phyloP scores from a whole-genome alignment of 2,113 vertebrate species.

The Alaudala cheleensis region DNA sequence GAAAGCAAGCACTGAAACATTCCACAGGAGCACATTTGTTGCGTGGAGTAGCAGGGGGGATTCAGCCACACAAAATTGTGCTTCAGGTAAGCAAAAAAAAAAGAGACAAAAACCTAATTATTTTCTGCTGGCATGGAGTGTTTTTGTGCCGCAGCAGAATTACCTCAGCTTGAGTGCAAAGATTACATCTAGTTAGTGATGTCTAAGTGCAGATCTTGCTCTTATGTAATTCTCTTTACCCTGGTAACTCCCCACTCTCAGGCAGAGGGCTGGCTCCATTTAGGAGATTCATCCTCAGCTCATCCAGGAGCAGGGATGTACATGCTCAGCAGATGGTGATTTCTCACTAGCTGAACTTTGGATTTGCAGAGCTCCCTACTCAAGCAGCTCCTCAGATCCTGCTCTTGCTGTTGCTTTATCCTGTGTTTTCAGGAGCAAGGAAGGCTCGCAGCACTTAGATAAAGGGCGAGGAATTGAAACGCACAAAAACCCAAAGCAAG shows the following conservation, averaged over 20 bases:
- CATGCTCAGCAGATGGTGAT: background rate
- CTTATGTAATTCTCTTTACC: constrained; percentile 41
- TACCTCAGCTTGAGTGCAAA: background rate
- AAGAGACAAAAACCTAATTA: background rate
- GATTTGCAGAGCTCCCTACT: background rate
- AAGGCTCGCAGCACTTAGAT: background rate
- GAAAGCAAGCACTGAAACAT: background rate
- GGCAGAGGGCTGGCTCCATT: background rate
- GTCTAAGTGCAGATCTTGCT: background rate
- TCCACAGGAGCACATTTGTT: background rate
- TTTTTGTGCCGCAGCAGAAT: background rate
- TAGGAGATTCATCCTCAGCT: background rate
- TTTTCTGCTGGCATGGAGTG: background rate
- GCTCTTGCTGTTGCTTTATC: background rate
- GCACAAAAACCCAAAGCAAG: background rate
- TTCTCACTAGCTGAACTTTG: constrained; percentile 21
- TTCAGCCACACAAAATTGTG: background rate
- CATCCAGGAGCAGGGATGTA: background rate
- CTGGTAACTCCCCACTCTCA: constrained; percentile 25
- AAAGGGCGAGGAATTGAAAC: background rate
- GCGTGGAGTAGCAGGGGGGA: background rate
- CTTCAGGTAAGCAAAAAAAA: background rate
- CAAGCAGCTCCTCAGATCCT: background rate
- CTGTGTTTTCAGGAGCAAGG: background rate
- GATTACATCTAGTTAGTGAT: constrained; percentile 24